Conservation (phyloP, 2,888 invertebrate genomes). For the Acholoe squamosa region DNA sequence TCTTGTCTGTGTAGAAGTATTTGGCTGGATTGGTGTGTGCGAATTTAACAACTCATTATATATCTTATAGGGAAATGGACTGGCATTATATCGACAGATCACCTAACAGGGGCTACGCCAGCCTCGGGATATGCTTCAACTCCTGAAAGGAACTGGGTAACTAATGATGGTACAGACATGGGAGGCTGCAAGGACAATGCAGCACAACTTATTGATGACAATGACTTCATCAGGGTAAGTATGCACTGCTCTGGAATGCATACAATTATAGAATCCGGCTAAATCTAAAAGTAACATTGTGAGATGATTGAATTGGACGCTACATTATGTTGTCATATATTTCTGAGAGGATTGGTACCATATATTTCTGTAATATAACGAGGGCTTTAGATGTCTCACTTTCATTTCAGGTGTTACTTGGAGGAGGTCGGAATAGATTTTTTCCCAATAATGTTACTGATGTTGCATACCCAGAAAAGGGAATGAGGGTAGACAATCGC, state of each 20-base stretch:
- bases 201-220: slow-evolving; percentile 65
- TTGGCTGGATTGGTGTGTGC: too few relatives aligned
- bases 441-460: slow-evolving; percentile 70
- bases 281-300: too few relatives aligned
- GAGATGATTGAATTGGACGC: too few relatives aligned
- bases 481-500: slow-evolving; percentile 86
- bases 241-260: too few relatives aligned
- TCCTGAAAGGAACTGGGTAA: slow-evolving; percentile 69
- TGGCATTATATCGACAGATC: slow-evolving; percentile 72
- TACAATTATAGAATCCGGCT: too few relatives aligned
- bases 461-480: slow-evolving; percentile 70
- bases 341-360: too few relatives aligned
- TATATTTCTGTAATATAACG: too few relatives aligned
- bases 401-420: slow-evolving; percentile 73
- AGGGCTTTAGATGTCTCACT: too few relatives aligned
- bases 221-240: slow-evolving; percentile 46
- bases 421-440: slow-evolving; percentile 75
- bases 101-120: slow-evolving; percentile 72
- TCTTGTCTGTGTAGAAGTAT: too few relatives aligned
- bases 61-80: slow-evolving; percentile 70
- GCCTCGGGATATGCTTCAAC: slow-evolving; percentile 70
- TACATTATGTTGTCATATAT: background rate
- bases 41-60: too few relatives aligned
- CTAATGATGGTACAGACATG: slow-evolving; percentile 60
- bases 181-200: slow-evolving; percentile 68